Evolutionary conservation across 2,888 invertebrate genomes (phyloP).

Genomic region (Campopleginae sp.): DNA sequence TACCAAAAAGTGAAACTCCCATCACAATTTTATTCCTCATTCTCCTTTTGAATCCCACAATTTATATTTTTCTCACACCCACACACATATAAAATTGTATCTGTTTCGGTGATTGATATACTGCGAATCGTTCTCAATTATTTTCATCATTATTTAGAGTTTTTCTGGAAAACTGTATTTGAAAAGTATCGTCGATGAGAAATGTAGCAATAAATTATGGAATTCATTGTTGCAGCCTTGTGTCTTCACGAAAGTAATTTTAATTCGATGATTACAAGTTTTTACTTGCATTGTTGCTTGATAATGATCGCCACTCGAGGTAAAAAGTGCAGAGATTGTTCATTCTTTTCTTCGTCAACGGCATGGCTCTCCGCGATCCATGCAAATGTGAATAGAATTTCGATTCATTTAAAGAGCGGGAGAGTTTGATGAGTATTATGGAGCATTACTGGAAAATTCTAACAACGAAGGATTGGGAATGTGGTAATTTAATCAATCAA

Average conservation of each 20-base stretch:
- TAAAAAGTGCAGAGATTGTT: no score
- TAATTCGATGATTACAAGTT: no score
- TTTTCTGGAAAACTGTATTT: no score
- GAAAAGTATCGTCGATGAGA: no score
- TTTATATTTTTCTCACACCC: neutral
- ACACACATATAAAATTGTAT: neutral
- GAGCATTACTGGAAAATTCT: neutral
- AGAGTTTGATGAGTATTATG: neutral
- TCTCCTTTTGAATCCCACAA: neutral
- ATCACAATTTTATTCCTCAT: slow-evolving; percentile 30
- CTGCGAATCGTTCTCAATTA: neutral
- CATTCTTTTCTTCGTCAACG: neutral
- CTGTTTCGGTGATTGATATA: neutral
- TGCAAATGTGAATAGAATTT: neutral
- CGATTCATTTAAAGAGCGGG: neutral
- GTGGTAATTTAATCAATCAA: no score
- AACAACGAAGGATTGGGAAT: neutral
- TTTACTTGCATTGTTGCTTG: no score
- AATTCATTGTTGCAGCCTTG: no score
- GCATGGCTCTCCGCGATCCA: neutral
- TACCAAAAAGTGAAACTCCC: slow-evolving; percentile 21
- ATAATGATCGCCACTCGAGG: no score
- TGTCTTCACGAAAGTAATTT: no score
- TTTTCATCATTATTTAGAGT: neutral
- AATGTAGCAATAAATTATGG: no score